Evolutionary conservation across 2,113 vertebrate genomes (phyloP).

Genomic region (Halcyon malimbica): DNA sequence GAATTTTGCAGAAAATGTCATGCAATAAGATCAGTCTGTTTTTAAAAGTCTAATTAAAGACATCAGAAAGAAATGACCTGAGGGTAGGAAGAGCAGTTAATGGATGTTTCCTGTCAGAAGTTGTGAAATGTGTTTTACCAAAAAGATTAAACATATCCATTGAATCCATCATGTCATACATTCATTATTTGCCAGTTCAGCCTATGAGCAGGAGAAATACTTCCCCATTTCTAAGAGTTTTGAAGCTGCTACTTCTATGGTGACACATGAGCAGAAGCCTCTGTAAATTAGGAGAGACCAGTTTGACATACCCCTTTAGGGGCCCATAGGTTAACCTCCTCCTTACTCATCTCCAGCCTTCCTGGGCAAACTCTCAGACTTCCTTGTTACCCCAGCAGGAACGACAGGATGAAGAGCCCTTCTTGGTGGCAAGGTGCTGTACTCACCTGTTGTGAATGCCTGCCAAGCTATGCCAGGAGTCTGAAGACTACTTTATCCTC

Average conservation of each 20-base stretch:
- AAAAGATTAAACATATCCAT: neutral
- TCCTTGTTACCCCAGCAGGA: neutral
- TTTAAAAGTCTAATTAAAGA: constrained; percentile 55
- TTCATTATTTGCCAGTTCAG: neutral
- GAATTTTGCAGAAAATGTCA: constrained; percentile 14
- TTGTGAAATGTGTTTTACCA: constrained; percentile 33
- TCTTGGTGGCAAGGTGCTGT: neutral
- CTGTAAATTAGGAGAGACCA: neutral
- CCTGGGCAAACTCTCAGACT: neutral
- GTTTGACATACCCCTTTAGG: neutral
- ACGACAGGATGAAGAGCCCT: neutral
- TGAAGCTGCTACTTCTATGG: neutral
- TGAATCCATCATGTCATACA: neutral
- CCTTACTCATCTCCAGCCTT: neutral
- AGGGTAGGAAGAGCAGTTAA: constrained; percentile 21
- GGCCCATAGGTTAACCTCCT: neutral
- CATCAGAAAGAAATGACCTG: constrained; percentile 3
- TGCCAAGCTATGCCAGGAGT: neutral
- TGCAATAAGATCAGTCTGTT: neutral
- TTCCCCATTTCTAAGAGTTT: neutral
- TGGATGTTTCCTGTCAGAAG: constrained; percentile 17
- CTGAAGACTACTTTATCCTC: neutral
- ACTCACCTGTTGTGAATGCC: neutral
- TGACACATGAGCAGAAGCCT: fast-evolving
- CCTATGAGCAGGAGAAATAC: neutral